Percentiles rank a stretch among this genome's conserved stretches.
These are phyloP conservation scores for Cantharis flavilabris DNA, from an alignment of 2,888 invertebrate genomes.

Conservation along the genomic window DNA sequence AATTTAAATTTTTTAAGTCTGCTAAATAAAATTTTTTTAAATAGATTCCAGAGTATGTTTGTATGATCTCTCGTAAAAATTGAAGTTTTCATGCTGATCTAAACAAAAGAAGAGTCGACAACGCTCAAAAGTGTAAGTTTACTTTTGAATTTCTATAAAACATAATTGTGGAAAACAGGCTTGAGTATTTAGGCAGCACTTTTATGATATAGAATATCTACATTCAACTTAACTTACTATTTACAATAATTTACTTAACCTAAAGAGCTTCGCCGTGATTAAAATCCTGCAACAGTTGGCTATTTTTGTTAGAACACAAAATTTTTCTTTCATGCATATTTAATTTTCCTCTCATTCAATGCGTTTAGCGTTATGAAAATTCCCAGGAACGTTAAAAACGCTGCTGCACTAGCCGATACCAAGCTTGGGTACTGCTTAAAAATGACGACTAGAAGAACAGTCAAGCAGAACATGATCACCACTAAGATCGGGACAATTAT, in stretches of 20 bases:
- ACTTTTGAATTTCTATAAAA: not conserved
- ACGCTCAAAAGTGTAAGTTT: too few species aligned
- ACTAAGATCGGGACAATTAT: conserved; percentile 41
- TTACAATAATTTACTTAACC: not conserved
- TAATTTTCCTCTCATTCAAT: conserved; percentile 35
- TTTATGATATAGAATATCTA: not conserved
- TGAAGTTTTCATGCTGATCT: too few species aligned
- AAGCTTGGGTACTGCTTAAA: conserved; percentile 57
- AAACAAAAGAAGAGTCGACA: too few species aligned
- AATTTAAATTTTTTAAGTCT: not conserved
- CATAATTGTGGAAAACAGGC: not conserved
- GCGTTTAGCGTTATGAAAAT: conserved; percentile 51
- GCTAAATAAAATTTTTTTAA: not conserved
- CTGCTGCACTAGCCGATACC: conserved; percentile 55
- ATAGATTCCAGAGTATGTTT: not conserved
- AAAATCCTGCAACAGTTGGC: not conserved
- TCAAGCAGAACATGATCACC: conserved; percentile 31
- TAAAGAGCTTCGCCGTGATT: not conserved
- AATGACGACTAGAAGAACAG: conserved; percentile 52
- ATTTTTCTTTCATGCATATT: conserved; percentile 28
- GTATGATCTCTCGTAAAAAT: not conserved
- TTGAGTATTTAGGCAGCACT: not conserved
- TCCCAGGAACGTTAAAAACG: conserved; percentile 54
- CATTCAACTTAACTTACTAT: not conserved
- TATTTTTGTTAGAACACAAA: not conserved